phyloP scores from a whole-genome alignment of 2,113 vertebrate genomes.

The Hippocampus guttulatus region DNA sequence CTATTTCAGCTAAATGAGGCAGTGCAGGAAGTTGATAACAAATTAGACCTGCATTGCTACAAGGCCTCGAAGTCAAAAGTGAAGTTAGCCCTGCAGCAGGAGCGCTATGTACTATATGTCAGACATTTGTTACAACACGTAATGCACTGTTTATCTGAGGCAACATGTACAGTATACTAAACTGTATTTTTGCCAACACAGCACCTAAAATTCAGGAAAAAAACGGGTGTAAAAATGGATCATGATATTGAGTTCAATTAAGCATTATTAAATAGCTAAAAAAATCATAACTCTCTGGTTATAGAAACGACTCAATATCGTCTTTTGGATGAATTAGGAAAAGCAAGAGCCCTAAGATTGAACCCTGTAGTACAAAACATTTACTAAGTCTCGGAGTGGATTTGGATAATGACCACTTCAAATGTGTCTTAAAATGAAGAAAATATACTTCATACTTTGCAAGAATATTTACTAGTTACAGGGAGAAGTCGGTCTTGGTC shows the following conservation, averaged over 20 bases:
- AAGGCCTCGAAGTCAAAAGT: background rate
- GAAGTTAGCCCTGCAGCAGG: background rate
- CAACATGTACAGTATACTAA: background rate
- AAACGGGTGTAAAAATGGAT: background rate
- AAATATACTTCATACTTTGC: background rate
- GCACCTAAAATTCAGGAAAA: background rate
- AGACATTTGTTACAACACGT: background rate
- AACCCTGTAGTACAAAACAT: too few species aligned
- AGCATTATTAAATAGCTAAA: background rate
- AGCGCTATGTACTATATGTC: background rate
- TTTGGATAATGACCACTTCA: background rate
- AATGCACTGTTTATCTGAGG: background rate
- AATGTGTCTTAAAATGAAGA: background rate
- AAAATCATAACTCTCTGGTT: background rate
- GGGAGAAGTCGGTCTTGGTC: background rate
- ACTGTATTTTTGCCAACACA: background rate
- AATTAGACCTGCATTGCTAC: background rate
- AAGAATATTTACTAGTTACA: background rate
- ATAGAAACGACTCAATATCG: background rate
- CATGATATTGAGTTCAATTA: background rate
- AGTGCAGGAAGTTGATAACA: background rate
- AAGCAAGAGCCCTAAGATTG: too few species aligned
- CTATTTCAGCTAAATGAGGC: slow-evolving; percentile 15
- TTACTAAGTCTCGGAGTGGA: too few species aligned
- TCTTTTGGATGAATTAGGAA: too few species aligned